phyloP scores from a whole-genome alignment of 30 jellyfish, hydroid and myxozoan genomes.

The Chironex yamaguchii region DNA sequence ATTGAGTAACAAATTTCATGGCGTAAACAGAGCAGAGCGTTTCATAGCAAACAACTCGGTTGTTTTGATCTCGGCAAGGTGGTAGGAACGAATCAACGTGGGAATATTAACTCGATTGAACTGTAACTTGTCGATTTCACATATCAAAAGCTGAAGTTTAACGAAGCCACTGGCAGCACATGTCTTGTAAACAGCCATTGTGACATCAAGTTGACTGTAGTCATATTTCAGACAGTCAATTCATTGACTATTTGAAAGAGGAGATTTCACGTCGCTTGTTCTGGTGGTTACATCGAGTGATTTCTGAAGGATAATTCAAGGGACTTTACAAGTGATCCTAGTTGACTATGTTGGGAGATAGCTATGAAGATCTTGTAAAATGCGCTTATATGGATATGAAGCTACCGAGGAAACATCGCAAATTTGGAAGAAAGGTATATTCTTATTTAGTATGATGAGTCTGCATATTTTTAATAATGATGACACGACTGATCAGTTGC shows the following conservation, averaged over 20 bases:
- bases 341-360: neutral
- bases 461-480: too few species aligned
- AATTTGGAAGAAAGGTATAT: slow-evolving; percentile 90
- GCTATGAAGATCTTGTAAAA: slow-evolving; percentile 78
- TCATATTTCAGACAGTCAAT: too few species aligned
- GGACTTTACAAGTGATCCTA: neutral
- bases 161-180: too few species aligned
- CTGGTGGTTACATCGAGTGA: neutral
- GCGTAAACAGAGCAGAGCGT: neutral
- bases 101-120: too few species aligned
- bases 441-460: too few species aligned
- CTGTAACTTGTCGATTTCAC: too few species aligned
- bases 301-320: neutral
- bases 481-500: too few species aligned
- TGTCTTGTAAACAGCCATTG: too few species aligned
- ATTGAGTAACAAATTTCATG: neutral
- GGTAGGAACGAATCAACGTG: too few species aligned
- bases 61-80: too few species aligned
- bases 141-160: neutral
- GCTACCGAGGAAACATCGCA: slow-evolving; percentile 93
- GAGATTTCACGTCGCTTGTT: neutral
- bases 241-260: too few species aligned
- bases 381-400: slow-evolving; percentile 96
- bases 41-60: neutral
- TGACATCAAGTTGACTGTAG: too few species aligned